These are phyloP conservation scores for Oscheius myriophilus DNA, from an alignment of 2,888 invertebrate genomes.

Conservation along the genomic window DNA sequence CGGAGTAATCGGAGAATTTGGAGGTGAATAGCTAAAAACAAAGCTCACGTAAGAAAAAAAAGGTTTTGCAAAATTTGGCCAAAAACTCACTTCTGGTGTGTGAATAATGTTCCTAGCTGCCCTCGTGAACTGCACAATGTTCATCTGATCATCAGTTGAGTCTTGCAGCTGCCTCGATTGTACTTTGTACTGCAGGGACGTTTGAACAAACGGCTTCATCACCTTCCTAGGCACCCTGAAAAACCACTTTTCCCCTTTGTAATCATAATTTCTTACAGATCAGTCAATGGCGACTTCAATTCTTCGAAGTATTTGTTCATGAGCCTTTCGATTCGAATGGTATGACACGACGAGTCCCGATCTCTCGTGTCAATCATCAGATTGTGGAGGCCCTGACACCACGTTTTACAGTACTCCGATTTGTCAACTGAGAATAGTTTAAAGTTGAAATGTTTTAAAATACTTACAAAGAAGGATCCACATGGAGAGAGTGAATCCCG, in stretches of 20 bases:
- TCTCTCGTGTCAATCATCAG: slow-evolving; percentile 58
- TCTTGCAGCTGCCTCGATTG: slow-evolving; percentile 64
- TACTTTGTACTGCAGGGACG: slow-evolving; percentile 67
- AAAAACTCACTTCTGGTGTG: slow-evolving; percentile 39
- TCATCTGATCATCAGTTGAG: slow-evolving; percentile 65
- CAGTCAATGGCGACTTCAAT: slow-evolving; percentile 50
- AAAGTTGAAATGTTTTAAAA: neutral
- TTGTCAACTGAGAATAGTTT: slow-evolving; percentile 57
- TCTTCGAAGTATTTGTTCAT: slow-evolving; percentile 66
- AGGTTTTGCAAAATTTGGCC: neutral
- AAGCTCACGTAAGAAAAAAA: no score
- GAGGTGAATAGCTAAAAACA: slow-evolving; percentile 45
- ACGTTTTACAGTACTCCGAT: slow-evolving; percentile 61
- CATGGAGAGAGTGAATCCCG: slow-evolving; percentile 59
- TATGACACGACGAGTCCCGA: slow-evolving; percentile 52
- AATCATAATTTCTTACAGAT: slow-evolving; percentile 36
- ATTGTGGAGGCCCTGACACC: slow-evolving; percentile 63
- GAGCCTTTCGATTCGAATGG: slow-evolving; percentile 62
- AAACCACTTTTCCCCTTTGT: neutral
- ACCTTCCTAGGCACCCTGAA: slow-evolving; percentile 66
- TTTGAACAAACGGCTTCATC: slow-evolving; percentile 70
- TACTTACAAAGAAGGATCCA: slow-evolving; percentile 59
- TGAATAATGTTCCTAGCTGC: slow-evolving; percentile 55
- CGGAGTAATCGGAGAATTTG: slow-evolving; percentile 38
- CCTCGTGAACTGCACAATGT: slow-evolving; percentile 49